Percentiles rank a stretch among this genome's conserved stretches.
Conservation (phyloP, 1,140 invertebrate species). For the Rhyacophila brunnea region DNA sequence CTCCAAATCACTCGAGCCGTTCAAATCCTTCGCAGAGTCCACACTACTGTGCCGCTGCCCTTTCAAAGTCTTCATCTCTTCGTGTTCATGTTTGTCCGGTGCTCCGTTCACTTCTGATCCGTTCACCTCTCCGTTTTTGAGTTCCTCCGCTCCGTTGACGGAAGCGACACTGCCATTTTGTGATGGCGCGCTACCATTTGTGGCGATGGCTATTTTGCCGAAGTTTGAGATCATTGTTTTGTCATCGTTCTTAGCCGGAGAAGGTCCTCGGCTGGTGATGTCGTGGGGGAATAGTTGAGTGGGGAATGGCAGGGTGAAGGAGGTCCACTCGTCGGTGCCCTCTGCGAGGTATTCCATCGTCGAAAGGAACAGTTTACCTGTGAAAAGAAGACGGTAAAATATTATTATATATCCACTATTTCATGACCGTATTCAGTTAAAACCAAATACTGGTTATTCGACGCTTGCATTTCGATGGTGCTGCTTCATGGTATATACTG, state of each 20-base stretch:
- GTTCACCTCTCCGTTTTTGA: background rate
- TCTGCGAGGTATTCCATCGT: constrained; percentile 78
- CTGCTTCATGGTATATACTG: too few relatives aligned
- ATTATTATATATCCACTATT: too few relatives aligned
- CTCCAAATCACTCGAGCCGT: background rate
- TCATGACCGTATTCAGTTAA: background rate
- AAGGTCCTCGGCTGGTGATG: constrained; percentile 16
- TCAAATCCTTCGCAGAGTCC: background rate
- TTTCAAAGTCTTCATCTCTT: constrained; percentile 2
- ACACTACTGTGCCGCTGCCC: background rate
- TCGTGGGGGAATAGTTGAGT: constrained; percentile 16
- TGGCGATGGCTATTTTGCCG: background rate
- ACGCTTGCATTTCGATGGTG: too few relatives aligned
- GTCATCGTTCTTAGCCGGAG: constrained; percentile 14
- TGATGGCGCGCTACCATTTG: too few relatives aligned
- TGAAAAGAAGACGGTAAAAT: too few relatives aligned
- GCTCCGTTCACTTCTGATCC: constrained; percentile 2
- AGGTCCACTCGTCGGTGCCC: constrained; percentile 72
- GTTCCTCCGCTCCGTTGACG: background rate
- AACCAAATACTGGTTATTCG: too few relatives aligned
- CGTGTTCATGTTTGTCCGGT: background rate
- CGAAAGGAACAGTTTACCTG: constrained; percentile 74
- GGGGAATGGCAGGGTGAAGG: constrained; percentile 50
- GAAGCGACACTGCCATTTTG: too few relatives aligned
- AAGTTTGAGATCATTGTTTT: constrained; percentile 38